A percentile compares a stretch with the other conserved stretches of the same genome.
phyloP scores from a whole-genome alignment of 2,113 vertebrate species.

The Scartelaos histophorus region DNA sequence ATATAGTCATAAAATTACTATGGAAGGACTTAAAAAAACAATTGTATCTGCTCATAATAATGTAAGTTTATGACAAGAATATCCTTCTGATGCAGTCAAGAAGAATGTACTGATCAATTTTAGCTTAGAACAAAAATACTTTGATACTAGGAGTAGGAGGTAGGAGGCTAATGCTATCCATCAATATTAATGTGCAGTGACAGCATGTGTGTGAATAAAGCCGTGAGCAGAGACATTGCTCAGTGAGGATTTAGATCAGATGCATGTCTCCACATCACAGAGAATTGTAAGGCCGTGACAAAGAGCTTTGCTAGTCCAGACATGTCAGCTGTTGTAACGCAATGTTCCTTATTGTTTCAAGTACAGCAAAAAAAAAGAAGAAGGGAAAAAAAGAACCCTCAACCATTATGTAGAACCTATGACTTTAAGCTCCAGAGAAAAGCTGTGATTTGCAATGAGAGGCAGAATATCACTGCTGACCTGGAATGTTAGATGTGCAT shows the following conservation, averaged over 20 bases:
- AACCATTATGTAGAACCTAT: background rate
- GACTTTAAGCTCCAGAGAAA: background rate
- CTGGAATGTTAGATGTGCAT: background rate
- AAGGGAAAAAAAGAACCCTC: background rate
- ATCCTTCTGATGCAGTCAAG: too few species aligned
- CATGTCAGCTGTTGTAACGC: background rate
- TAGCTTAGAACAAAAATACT: too few species aligned
- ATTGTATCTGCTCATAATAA: too few species aligned
- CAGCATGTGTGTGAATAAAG: constrained; percentile 8
- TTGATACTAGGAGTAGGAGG: background rate
- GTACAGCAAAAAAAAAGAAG: background rate
- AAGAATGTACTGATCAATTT: too few species aligned
- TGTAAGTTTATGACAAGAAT: too few species aligned
- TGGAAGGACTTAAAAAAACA: background rate
- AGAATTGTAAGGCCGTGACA: background rate
- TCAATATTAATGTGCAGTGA: background rate
- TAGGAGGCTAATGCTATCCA: background rate
- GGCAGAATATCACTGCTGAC: background rate
- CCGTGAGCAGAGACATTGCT: background rate
- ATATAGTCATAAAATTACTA: too few species aligned
- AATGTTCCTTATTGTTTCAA: constrained; percentile 4
- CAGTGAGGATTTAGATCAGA: constrained; percentile 2
- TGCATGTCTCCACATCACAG: constrained; percentile 5
- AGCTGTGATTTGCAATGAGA: background rate
- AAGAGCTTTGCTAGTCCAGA: background rate